These are phyloP conservation scores for Diprion similis DNA, from an alignment of 1,140 invertebrate genomes.

Conservation along the genomic window DNA sequence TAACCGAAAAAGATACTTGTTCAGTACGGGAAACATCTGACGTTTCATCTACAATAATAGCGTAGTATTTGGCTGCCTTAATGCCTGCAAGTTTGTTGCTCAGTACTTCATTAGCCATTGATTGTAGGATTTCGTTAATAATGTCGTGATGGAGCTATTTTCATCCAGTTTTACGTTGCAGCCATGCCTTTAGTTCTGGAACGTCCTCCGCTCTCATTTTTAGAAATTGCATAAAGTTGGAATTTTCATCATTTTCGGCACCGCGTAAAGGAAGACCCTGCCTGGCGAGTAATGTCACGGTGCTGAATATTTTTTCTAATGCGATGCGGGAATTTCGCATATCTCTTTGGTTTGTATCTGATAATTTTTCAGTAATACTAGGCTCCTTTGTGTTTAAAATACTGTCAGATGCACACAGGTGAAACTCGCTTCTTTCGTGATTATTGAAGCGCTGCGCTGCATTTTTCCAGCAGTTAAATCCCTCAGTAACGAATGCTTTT, in stretches of 20 bases:
- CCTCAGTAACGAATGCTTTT: constrained; percentile 67
- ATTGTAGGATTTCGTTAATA: constrained; percentile 28
- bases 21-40: constrained; percentile 23
- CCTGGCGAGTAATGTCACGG: constrained; percentile 18
- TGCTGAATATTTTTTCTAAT: constrained; percentile 25
- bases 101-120: constrained; percentile 29
- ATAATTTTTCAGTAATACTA: constrained; percentile 11
- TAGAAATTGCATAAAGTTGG: constrained; percentile 24
- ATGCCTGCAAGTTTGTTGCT: constrained; percentile 25
- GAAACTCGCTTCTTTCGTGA: constrained; percentile 11
- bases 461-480: constrained; percentile 24
- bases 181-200: constrained; percentile 27
- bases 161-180: constrained; percentile 21
- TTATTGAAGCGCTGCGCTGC: constrained; percentile 13
- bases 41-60: constrained; percentile 27
- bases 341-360: constrained; percentile 20
- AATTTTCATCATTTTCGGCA: constrained; percentile 22
- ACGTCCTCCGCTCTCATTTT: constrained; percentile 22
- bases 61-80: constrained; percentile 23
- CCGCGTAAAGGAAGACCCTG: constrained; percentile 28
- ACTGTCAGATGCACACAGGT: constrained; percentile 15
- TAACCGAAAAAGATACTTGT: constrained; percentile 27
- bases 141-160: constrained; percentile 28
- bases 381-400: constrained; percentile 9
- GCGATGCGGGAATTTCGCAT: constrained; percentile 24